These are phyloP conservation scores for Zhuqinia jingwanae DNA, from an alignment of 2,888 invertebrate genomes.

Conservation along the genomic window DNA sequence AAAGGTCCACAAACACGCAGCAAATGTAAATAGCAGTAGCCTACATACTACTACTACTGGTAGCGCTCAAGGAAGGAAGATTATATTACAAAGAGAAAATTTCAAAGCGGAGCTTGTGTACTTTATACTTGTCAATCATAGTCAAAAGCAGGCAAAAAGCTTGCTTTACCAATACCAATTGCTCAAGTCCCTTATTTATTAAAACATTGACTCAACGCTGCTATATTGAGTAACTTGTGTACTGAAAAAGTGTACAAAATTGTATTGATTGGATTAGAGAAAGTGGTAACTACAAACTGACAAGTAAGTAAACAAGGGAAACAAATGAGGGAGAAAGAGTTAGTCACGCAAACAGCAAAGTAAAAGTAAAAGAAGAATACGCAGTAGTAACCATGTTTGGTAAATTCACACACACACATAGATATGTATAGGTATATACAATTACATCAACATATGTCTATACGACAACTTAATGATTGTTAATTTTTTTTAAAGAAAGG, in stretches of 20 bases:
- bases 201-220: too few species aligned
- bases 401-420: neutral
- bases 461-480: neutral
- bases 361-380: neutral
- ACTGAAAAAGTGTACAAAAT: neutral
- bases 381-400: neutral
- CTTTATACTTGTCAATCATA: constrained; percentile 1
- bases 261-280: neutral
- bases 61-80: too few species aligned
- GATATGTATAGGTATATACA: neutral
- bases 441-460: neutral
- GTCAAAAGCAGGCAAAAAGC: constrained; percentile 1
- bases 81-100: neutral
- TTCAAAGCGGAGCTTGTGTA: neutral
- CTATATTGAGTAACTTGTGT: too few species aligned
- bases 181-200: too few species aligned
- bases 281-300: neutral
- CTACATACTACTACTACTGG: too few species aligned
- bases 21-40: too few species aligned
- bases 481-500: neutral
- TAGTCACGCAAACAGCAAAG: too few species aligned
- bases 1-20: too few species aligned
- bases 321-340: neutral
- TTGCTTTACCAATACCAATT: neutral
- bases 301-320: neutral